Evolutionary conservation across 2,797 vertebrate genomes (phyloP).

Genomic region (Halcyon leucocephala): DNA sequence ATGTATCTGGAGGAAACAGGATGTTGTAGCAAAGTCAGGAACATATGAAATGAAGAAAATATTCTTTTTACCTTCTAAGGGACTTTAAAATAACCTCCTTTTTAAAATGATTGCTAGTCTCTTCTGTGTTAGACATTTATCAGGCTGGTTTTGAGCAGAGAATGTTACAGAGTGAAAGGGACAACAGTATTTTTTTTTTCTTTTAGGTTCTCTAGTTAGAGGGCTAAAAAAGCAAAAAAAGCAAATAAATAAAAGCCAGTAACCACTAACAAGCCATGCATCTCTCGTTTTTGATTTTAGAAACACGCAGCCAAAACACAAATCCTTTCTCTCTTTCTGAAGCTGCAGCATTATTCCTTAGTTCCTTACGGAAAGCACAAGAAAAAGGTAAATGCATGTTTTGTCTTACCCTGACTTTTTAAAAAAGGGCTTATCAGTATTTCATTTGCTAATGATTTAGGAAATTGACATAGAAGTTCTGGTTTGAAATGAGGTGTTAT

Average conservation of each 20-base stretch:
- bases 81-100: not conserved
- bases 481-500: not conserved
- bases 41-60: not conserved
- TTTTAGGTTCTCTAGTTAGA: not conserved
- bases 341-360: constrained; percentile 84
- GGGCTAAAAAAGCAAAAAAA: not conserved
- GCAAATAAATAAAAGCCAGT: not conserved
- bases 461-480: not conserved
- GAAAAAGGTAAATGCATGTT: constrained; percentile 80
- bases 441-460: not conserved
- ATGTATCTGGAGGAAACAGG: not conserved
- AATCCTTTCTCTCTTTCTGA: constrained; percentile 86
- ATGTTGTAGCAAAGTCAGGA: not conserved
- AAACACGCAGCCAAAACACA: constrained; percentile 86
- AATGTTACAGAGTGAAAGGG: not conserved
- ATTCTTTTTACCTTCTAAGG: not conserved
- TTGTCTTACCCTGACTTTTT: not conserved
- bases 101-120: not conserved
- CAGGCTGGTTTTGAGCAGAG: not conserved
- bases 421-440: not conserved
- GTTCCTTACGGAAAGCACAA: constrained; percentile 83
- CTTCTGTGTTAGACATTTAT: not conserved
- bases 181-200: not conserved
- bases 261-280: not conserved
- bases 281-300: constrained; percentile 74